Conservation (phyloP, 2,113 vertebrate genomes). For the Acanthisitta chloris region DNA sequence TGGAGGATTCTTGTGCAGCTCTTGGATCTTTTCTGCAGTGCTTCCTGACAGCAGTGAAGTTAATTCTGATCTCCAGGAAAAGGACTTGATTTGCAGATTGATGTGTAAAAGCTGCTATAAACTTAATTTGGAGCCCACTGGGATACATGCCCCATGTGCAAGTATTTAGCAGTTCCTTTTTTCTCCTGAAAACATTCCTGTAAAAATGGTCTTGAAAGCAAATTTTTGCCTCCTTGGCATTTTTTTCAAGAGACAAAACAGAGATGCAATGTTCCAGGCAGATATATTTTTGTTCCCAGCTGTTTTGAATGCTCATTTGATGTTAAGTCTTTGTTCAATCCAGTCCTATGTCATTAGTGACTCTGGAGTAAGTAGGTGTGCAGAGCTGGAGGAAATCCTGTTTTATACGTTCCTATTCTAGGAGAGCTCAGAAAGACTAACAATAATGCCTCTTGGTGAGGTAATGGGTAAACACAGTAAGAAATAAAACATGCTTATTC, state of each 20-base stretch:
- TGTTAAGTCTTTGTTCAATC: constrained; percentile 48
- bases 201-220: background rate
- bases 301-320: constrained; percentile 43
- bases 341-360: constrained; percentile 21
- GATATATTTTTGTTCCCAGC: constrained; percentile 16
- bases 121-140: background rate
- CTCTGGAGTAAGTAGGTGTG: constrained; percentile 41
- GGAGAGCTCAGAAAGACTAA: constrained; percentile 29
- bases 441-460: constrained; percentile 30
- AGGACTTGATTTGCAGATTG: background rate
- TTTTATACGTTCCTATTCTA: constrained; percentile 26
- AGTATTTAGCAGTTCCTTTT: background rate
- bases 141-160: background rate
- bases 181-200: background rate
- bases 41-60: background rate
- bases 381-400: constrained; percentile 66
- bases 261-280: constrained; percentile 3
- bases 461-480: constrained; percentile 49
- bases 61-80: background rate
- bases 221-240: background rate
- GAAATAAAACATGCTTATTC: background rate
- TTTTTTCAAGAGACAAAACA: constrained; percentile 19
- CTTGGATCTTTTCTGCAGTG: background rate
- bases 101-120: background rate
- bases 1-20: background rate